Evolutionary conservation across 1,140 invertebrate genomes (phyloP).

Genomic region (Papilio xuthus): DNA sequence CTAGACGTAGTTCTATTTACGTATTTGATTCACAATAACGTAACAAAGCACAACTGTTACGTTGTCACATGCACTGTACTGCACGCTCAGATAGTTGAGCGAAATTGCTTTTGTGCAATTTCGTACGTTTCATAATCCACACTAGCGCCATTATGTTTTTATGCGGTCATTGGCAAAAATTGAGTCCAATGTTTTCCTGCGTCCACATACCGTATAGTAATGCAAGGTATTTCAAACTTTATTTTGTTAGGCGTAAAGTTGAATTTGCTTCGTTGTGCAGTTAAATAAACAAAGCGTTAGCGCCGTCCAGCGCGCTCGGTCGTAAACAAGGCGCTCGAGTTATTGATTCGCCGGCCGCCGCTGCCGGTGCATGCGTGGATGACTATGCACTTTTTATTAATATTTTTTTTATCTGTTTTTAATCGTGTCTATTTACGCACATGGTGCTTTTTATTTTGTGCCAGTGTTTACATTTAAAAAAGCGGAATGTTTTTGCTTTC

Average conservation of each 20-base stretch:
- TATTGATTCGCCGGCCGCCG: slow-evolving; percentile 22
- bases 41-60: neutral
- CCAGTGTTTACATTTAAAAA: slow-evolving; percentile 16
- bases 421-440: neutral
- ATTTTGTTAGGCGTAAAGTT: neutral
- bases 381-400: slow-evolving; percentile 11
- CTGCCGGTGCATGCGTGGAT: slow-evolving; percentile 25
- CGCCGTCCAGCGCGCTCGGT: slow-evolving; percentile 23
- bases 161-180: slow-evolving; percentile 37
- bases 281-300: slow-evolving; percentile 15
- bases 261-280: too few species aligned
- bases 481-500: neutral
- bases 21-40: neutral
- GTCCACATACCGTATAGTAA: neutral
- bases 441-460: neutral
- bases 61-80: neutral
- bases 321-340: slow-evolving; percentile 15
- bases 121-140: slow-evolving; percentile 13
- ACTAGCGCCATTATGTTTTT: slow-evolving; percentile 24
- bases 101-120: slow-evolving; percentile 28
- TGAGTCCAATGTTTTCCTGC: slow-evolving; percentile 19
- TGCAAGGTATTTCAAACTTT: slow-evolving; percentile 2
- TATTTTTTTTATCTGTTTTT: slow-evolving; percentile 28
- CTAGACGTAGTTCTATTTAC: neutral
- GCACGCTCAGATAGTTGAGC: slow-evolving; percentile 4